phyloP scores from a whole-genome alignment of 2,888 invertebrate species.

The Ditula angustiorana region DNA sequence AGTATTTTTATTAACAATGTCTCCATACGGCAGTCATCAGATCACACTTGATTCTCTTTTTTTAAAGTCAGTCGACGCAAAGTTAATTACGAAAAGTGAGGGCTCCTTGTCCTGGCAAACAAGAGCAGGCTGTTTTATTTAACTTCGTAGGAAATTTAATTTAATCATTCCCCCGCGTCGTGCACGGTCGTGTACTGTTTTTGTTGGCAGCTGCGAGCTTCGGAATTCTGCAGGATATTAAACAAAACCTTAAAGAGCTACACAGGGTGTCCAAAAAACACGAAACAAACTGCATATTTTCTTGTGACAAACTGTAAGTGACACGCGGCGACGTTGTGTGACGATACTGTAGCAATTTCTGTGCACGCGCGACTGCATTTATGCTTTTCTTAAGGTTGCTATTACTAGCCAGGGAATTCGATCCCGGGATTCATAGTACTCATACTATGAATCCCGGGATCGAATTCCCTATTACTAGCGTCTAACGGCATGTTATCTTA shows the following conservation, averaged over 20 bases:
- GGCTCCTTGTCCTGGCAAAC: conserved; percentile 2
- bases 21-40: neutral
- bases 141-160: conserved; percentile 1
- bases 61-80: neutral
- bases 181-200: neutral
- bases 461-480: too few species aligned
- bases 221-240: neutral
- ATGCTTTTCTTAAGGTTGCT: too few species aligned
- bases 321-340: too few species aligned
- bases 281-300: too few species aligned
- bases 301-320: too few species aligned
- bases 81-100: neutral
- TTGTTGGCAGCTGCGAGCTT: neutral
- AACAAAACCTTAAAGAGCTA: neutral
- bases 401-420: too few species aligned
- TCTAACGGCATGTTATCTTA: too few species aligned
- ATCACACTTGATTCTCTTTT: neutral
- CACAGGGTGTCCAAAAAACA: too few species aligned
- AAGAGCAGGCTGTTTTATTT: conserved; percentile 3
- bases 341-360: too few species aligned
- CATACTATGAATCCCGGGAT: too few species aligned
- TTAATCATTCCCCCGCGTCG: neutral
- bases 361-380: too few species aligned
- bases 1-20: neutral
- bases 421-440: too few species aligned